phyloP scores from a whole-genome alignment of 53 echinoderm and acorn worm species.

The Luidia sarsii region DNA sequence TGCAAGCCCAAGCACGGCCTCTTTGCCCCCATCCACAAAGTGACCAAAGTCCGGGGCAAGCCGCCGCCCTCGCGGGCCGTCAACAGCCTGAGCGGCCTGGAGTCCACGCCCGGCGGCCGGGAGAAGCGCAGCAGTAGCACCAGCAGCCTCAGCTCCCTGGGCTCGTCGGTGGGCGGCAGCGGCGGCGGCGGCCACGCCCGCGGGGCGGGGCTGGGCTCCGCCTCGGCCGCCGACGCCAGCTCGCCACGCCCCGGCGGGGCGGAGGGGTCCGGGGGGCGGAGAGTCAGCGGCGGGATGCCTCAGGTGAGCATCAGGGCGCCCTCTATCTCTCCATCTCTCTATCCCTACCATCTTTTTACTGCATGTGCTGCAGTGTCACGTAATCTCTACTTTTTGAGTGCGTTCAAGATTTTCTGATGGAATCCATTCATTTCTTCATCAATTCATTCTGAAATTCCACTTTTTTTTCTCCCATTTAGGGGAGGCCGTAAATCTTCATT shows the following conservation, averaged over 20 bases:
- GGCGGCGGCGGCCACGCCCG: constrained; percentile 28
- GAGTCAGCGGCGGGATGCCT: not conserved
- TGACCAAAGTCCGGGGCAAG: constrained; percentile 84
- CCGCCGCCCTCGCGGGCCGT: constrained; percentile 36
- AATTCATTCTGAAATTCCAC: too few relatives aligned
- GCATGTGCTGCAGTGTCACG: too few relatives aligned
- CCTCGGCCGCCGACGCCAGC: constrained; percentile 39
- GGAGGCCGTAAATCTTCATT: too few relatives aligned
- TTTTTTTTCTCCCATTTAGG: too few relatives aligned
- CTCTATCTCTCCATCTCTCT: too few relatives aligned
- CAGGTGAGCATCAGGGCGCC: not conserved
- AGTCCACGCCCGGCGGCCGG: constrained; percentile 43
- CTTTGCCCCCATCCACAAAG: constrained; percentile 98
- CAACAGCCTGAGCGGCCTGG: too few relatives aligned
- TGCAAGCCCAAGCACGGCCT: constrained; percentile 94
- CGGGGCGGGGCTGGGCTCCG: too few relatives aligned
- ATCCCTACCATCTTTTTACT: too few relatives aligned
- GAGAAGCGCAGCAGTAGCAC: constrained; percentile 89
- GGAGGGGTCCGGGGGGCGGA: constrained; percentile 4
- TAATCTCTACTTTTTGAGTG: too few relatives aligned
- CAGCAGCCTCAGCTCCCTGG: constrained; percentile 92
- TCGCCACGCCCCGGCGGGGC: constrained; percentile 65
- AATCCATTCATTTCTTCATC: too few relatives aligned
- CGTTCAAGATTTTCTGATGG: too few relatives aligned
- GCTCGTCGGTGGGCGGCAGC: constrained; percentile 63